Evolutionary conservation across 2,888 invertebrate genomes (phyloP).

Genomic region (Ophion obscuratus): DNA sequence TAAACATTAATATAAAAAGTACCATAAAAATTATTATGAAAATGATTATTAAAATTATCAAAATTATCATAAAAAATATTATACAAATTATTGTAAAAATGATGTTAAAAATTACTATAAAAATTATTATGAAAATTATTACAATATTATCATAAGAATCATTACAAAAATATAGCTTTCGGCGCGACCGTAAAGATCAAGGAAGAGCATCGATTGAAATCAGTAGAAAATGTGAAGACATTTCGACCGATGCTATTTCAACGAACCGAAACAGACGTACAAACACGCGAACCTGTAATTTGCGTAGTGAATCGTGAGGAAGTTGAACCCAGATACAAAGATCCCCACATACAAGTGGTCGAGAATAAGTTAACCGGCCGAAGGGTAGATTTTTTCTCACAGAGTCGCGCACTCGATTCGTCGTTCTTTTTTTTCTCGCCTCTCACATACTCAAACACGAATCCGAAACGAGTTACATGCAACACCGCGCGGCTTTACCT

Average conservation of each 20-base stretch:
- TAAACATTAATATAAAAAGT: too few relatives aligned
- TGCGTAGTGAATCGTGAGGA: slow-evolving; percentile 57
- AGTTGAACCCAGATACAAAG: slow-evolving; percentile 34
- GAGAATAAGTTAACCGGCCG: slow-evolving; percentile 12
- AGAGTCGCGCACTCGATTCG: background rate
- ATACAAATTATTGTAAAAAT: too few relatives aligned
- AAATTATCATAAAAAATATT: too few relatives aligned
- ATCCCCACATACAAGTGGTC: slow-evolving; percentile 18
- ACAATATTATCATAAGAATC: too few relatives aligned
- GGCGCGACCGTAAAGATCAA: too few relatives aligned
- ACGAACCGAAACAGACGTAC: background rate
- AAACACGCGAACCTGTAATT: slow-evolving; percentile 62
- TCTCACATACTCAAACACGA: background rate
- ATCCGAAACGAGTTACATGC: slow-evolving; percentile 19
- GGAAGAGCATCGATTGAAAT: background rate
- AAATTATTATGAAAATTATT: too few relatives aligned
- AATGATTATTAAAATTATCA: too few relatives aligned
- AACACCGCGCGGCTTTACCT: slow-evolving; percentile 16
- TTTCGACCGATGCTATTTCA: background rate
- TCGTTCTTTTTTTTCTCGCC: slow-evolving; percentile 26
- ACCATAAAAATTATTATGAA: too few relatives aligned
- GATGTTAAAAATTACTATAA: too few relatives aligned
- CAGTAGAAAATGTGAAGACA: background rate
- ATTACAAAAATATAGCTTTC: too few relatives aligned
- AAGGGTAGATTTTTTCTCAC: slow-evolving; percentile 27